These are phyloP conservation scores for Oscarella lobularis DNA, from an alignment of 37 sponge, comb jelly and placozoan species.

Conservation along the genomic window DNA sequence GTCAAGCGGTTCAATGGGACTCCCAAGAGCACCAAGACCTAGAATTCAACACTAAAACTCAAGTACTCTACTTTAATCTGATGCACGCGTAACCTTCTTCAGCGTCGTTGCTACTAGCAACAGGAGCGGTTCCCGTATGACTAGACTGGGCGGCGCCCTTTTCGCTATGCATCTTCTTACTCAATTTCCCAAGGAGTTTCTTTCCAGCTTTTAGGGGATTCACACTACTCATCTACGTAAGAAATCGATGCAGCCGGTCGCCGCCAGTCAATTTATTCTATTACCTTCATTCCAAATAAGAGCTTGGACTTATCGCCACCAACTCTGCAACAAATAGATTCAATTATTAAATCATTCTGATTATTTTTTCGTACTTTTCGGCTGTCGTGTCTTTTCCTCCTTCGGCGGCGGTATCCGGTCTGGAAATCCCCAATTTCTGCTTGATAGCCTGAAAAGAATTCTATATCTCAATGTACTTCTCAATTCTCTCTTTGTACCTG, in stretches of 20 bases:
- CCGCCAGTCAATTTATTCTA: background rate
- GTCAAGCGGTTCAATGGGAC: background rate
- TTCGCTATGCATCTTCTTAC: background rate
- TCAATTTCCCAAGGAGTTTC: background rate
- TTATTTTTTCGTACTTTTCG: background rate
- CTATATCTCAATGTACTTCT: background rate
- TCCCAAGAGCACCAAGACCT: background rate
- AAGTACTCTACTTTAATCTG: background rate
- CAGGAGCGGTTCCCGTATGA: no score
- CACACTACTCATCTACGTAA: background rate
- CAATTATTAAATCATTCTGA: background rate
- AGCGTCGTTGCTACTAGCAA: no score
- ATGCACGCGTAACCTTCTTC: no score
- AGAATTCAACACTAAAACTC: background rate
- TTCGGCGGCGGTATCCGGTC: background rate
- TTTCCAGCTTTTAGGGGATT: background rate
- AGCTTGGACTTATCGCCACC: background rate
- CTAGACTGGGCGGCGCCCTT: background rate
- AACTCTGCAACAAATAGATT: background rate
- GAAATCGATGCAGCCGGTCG: background rate
- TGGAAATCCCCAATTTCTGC: background rate
- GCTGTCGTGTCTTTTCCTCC: background rate
- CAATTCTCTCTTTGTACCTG: conserved; percentile 20
- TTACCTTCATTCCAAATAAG: background rate
- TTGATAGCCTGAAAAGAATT: conserved; percentile 3